Evolutionary conservation across 2,113 vertebrate genomes (phyloP).

Genomic region (Phyllopteryx taeniolatus): DNA sequence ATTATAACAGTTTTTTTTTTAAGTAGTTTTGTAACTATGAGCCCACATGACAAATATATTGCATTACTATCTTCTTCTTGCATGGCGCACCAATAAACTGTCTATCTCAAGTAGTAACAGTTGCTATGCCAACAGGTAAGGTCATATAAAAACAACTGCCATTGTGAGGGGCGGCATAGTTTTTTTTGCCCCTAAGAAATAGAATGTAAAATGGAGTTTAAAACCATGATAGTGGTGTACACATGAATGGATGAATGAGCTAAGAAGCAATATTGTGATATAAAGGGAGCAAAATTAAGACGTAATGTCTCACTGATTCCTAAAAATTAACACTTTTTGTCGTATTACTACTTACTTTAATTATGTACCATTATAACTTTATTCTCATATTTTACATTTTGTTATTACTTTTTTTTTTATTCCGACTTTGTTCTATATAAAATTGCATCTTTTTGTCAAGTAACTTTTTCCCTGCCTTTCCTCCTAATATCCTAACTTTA

Average conservation of each 20-base stretch:
- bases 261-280: neutral
- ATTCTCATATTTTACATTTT: no score
- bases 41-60: neutral
- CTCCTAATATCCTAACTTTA: no score
- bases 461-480: no score
- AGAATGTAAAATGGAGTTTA: neutral
- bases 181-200: neutral
- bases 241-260: neutral
- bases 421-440: no score
- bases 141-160: conserved; percentile 62
- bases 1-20: no score
- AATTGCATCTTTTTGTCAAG: no score
- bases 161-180: conserved; percentile 51
- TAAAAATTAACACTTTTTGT: no score
- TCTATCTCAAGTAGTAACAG: conserved; percentile 62
- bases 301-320: no score
- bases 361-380: no score
- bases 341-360: no score
- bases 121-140: conserved; percentile 74
- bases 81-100: conserved; percentile 41
- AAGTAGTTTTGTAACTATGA: neutral
- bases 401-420: no score
- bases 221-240: neutral
- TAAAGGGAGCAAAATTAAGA: neutral
- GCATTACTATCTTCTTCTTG: conserved; percentile 29